Percentiles rank a stretch among this genome's conserved stretches.
These are phyloP conservation scores for Sphinx pinastri DNA, from an alignment of 2,888 invertebrate genomes.

Conservation along the genomic window DNA sequence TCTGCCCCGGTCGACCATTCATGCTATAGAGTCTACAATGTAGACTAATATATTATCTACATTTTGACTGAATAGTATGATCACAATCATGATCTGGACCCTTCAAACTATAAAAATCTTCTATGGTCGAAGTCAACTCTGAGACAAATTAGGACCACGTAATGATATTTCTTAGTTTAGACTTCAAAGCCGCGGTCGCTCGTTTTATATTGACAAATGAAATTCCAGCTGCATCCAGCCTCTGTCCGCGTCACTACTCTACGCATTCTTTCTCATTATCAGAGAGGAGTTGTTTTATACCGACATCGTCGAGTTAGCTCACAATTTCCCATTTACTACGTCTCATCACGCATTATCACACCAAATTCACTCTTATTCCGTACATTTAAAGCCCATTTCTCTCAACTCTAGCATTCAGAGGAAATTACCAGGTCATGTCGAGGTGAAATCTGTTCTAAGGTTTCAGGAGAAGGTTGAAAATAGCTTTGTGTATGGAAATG, in stretches of 20 bases:
- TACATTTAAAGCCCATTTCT: slow-evolving; percentile 15
- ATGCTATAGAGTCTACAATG: too few relatives aligned
- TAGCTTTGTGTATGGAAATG: slow-evolving; percentile 26
- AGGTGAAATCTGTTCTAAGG: slow-evolving; percentile 34
- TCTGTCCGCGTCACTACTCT: slow-evolving; percentile 48
- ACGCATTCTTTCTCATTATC: slow-evolving; percentile 75
- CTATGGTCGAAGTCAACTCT: too few relatives aligned
- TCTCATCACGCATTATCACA: slow-evolving; percentile 53
- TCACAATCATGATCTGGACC: too few relatives aligned
- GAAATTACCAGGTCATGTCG: slow-evolving; percentile 43
- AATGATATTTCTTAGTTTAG: too few relatives aligned
- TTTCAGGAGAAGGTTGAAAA: slow-evolving; percentile 36
- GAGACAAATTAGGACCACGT: too few relatives aligned
- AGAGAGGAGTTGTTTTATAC: slow-evolving; percentile 83
- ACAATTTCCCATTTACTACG: slow-evolving; percentile 80
- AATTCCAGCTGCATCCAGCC: slow-evolving; percentile 23
- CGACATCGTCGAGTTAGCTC: slow-evolving; percentile 72
- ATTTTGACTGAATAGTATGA: too few relatives aligned
- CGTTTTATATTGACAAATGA: not conserved
- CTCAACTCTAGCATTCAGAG: slow-evolving; percentile 8
- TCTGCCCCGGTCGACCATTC: too few relatives aligned
- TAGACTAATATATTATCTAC: too few relatives aligned
- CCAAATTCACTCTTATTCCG: slow-evolving; percentile 47
- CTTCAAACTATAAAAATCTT: too few relatives aligned
- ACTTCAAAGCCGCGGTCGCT: too few relatives aligned